Evolutionary conservation across 1,140 invertebrate species (phyloP).

Genomic region (Battus philenor): DNA sequence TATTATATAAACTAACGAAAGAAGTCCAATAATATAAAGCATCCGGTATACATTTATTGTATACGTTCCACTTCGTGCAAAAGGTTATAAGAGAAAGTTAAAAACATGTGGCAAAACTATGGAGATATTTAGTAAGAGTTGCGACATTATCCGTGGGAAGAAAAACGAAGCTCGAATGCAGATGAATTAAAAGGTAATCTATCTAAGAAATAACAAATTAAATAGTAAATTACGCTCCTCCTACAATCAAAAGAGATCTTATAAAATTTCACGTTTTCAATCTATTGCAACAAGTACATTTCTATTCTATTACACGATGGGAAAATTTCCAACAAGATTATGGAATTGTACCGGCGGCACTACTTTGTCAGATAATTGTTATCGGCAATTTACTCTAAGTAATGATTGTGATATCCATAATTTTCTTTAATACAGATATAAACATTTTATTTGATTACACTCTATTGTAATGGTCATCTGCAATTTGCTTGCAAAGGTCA

Average conservation of each 20-base stretch:
- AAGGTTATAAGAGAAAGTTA: neutral
- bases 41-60: too few relatives aligned
- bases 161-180: neutral
- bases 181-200: neutral
- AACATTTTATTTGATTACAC: too few relatives aligned
- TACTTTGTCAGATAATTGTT: neutral
- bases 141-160: neutral
- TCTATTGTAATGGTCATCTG: too few relatives aligned
- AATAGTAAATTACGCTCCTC: neutral
- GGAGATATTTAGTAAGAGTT: neutral
- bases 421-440: too few relatives aligned
- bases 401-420: too few relatives aligned
- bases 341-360: neutral
- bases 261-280: neutral
- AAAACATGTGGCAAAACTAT: neutral
- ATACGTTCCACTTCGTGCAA: neutral
- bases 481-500: too few relatives aligned
- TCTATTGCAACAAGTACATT: neutral
- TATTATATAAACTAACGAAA: too few relatives aligned
- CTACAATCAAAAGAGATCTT: neutral
- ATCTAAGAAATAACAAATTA: neutral
- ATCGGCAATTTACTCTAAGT: too few relatives aligned
- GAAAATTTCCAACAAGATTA: neutral
- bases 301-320: too few relatives aligned
- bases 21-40: too few relatives aligned